Evolutionary conservation across 2,888 invertebrate genomes (phyloP), one percentile per base, ranked within the genome.

Genomic region (Epistrophella euchroma): DNA sequence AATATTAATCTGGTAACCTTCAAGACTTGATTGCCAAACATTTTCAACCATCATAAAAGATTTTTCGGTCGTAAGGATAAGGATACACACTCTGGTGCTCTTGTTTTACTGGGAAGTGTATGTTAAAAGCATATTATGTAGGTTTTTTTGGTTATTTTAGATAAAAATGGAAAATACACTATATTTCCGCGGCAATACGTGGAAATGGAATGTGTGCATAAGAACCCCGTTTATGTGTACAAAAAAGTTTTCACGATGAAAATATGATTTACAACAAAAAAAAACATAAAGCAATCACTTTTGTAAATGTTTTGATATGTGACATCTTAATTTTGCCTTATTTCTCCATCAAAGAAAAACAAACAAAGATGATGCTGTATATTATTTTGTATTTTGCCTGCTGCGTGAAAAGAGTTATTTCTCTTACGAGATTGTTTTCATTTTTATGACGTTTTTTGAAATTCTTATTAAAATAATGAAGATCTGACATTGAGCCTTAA

Each of bases 281-380:
- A 47, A 45, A 7, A 2, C n/a, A n/a, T n/a, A 64, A 47, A 19
- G 11, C 43, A 45, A 45, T 64, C 32, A 13, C 17, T 47, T 64
- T 28, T 45, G 64, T 45, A 64, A 64, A 45, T 64, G 45, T 64
- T 64, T 64, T 28, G 19, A 47, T 15, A 50, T 64, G 45, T 64
- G 64, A 64, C 45, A 64, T 45, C 45, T 64, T 64, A 47, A 64
- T 47, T 7, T 17, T 45, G 32, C 3, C 13, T 62, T 64, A 47
- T 64, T 64, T 17, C 7, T 25, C 19, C 45, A 45, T 28, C 64
- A 45, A 45, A 45, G 43, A 47, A 6, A 25, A 40, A 56, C 17
- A n/a, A 50, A 35, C 22, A 50, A 22, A 50, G 22, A 22, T 50
- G 4, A 4, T 19, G 22, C n/a, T n/a, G n/a, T n/a, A n/a, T n/a